phyloP scores from a whole-genome alignment of 1,140 invertebrate species.

The Batillaria attramentaria region DNA sequence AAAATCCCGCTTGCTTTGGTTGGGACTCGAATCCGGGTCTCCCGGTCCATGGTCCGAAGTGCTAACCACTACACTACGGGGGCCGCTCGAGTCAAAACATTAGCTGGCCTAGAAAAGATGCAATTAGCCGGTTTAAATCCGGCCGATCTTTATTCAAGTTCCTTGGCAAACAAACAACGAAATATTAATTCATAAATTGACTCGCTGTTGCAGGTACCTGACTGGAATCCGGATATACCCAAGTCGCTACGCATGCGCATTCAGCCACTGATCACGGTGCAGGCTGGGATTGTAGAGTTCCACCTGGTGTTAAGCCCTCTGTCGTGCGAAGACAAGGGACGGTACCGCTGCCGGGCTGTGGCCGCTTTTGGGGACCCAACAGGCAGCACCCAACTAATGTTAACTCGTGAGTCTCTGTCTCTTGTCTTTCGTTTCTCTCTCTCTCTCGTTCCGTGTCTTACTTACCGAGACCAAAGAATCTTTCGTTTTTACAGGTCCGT shows the following conservation, averaged over 20 bases:
- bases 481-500: background rate
- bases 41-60: too few species aligned
- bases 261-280: slow-evolving; percentile 30
- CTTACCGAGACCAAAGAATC: background rate
- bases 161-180: background rate
- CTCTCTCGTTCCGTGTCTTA: background rate
- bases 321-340: background rate
- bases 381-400: background rate
- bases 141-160: too few species aligned
- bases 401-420: background rate
- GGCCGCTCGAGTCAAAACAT: too few species aligned
- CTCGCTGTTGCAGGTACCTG: slow-evolving; percentile 8
- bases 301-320: background rate
- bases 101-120: too few species aligned
- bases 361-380: background rate
- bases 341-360: slow-evolving; percentile 10
- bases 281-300: slow-evolving; percentile 20
- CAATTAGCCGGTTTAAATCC: too few species aligned
- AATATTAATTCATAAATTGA: background rate
- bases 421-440: background rate
- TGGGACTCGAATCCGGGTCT: too few species aligned
- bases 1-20: too few species aligned
- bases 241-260: slow-evolving; percentile 11
- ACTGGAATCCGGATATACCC: slow-evolving; percentile 21
- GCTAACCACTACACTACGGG: too few species aligned